These are phyloP conservation scores for Seriola rivoliana DNA, from an alignment of 2,113 vertebrate genomes.

Conservation along the genomic window DNA sequence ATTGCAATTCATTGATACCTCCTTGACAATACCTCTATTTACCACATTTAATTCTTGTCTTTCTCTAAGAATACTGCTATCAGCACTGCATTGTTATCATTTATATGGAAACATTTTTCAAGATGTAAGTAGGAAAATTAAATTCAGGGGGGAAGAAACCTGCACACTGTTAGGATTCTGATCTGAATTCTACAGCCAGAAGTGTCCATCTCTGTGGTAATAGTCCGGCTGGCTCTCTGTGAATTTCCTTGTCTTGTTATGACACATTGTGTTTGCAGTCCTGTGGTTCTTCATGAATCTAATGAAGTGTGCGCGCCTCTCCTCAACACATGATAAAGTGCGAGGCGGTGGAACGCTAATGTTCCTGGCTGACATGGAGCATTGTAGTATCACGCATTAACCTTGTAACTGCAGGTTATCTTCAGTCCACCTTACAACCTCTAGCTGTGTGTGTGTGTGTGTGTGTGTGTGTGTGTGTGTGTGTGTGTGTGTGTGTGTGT, in stretches of 20 bases:
- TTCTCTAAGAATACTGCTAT: too few species aligned
- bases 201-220: not conserved
- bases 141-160: not conserved
- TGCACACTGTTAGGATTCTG: not conserved
- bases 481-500: not conserved
- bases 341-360: constrained; percentile 31
- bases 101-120: not conserved
- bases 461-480: constrained; percentile 17
- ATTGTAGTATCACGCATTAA: constrained; percentile 66
- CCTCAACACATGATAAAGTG: constrained; percentile 52
- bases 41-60: not conserved
- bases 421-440: constrained; percentile 52
- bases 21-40: not conserved
- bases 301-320: constrained; percentile 32
- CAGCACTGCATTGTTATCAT: too few species aligned
- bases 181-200: not conserved
- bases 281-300: constrained; percentile 20
- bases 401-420: constrained; percentile 74
- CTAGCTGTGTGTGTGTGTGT: constrained; percentile 12
- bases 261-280: constrained; percentile 30
- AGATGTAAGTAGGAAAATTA: not conserved
- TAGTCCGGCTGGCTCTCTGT: not conserved
- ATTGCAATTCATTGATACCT: too few species aligned
- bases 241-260: not conserved
- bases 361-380: constrained; percentile 63